Conservation (phyloP, 2,113 vertebrate genomes). For the Bubalus kerabau region DNA sequence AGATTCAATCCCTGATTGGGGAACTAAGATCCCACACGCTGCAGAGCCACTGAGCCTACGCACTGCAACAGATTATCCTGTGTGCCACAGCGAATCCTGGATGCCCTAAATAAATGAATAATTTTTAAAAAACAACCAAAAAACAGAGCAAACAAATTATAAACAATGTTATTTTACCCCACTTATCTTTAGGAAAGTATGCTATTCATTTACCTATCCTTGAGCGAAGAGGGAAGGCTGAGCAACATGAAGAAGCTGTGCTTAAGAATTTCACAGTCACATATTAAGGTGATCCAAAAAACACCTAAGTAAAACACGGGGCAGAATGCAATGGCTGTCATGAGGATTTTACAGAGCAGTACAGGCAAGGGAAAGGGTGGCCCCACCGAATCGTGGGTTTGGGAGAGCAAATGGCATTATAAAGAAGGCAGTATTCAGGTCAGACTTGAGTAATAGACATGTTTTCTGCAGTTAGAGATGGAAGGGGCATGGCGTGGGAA, state of each 20-base stretch:
- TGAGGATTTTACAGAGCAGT: not conserved
- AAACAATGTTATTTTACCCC: not conserved
- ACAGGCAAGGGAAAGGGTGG: accelerated
- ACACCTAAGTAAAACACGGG: accelerated
- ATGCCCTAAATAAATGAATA: not conserved
- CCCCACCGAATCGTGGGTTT: not conserved
- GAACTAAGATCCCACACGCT: not conserved
- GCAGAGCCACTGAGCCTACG: not conserved
- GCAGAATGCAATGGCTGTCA: accelerated
- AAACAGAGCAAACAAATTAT: not conserved
- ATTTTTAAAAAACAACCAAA: not conserved
- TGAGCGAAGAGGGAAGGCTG: not conserved
- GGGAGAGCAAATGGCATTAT: not conserved
- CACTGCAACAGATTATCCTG: not conserved
- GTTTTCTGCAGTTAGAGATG: not conserved
- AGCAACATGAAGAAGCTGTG: accelerated
- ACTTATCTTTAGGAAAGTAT: not conserved
- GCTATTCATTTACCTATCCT: not conserved
- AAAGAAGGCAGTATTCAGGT: not conserved
- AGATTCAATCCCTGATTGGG: not conserved
- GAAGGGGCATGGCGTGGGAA: not conserved
- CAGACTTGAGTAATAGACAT: not conserved
- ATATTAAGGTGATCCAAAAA: accelerated
- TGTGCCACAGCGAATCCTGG: not conserved
- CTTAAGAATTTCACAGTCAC: not conserved